Percentiles rank a stretch among this genome's conserved stretches.
Evolutionary conservation across 2,113 vertebrate genomes (phyloP).

Genomic region (Cygnus atratus): DNA sequence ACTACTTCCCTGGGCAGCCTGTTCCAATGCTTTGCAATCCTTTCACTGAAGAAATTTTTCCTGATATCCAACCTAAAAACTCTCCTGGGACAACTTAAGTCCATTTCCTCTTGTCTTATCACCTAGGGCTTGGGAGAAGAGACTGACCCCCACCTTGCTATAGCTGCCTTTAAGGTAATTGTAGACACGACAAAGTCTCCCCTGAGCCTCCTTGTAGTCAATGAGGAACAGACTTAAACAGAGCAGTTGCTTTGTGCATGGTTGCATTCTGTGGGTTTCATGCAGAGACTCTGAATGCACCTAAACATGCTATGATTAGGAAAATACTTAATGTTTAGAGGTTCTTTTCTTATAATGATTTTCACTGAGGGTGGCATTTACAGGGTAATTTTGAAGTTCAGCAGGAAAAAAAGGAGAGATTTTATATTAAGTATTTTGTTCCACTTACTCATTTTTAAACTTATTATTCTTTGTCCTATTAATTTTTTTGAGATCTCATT

Average conservation of each 20-base stretch:
- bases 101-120: too few species aligned
- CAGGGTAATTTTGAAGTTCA: conserved; percentile 62
- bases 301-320: conserved; percentile 19
- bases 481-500: not conserved
- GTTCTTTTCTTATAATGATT: not conserved
- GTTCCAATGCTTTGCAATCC: too few species aligned
- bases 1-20: too few species aligned
- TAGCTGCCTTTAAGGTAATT: too few species aligned
- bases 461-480: conserved; percentile 58
- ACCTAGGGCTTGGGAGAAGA: too few species aligned
- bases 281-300: conserved; percentile 15
- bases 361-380: not conserved
- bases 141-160: too few species aligned
- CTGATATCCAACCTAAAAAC: too few species aligned
- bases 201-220: not conserved
- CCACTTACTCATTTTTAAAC: conserved; percentile 53
- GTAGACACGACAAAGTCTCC: too few species aligned
- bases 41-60: too few species aligned
- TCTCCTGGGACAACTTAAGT: too few species aligned
- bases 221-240: not conserved
- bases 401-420: conserved; percentile 32
- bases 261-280: not conserved
- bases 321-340: not conserved
- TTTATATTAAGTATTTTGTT: conserved; percentile 63
- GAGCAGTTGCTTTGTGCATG: not conserved